Percentiles rank a stretch among this genome's conserved stretches.
Conservation (phyloP, 2,113 vertebrate species). For the Eptesicus fuscus region DNA sequence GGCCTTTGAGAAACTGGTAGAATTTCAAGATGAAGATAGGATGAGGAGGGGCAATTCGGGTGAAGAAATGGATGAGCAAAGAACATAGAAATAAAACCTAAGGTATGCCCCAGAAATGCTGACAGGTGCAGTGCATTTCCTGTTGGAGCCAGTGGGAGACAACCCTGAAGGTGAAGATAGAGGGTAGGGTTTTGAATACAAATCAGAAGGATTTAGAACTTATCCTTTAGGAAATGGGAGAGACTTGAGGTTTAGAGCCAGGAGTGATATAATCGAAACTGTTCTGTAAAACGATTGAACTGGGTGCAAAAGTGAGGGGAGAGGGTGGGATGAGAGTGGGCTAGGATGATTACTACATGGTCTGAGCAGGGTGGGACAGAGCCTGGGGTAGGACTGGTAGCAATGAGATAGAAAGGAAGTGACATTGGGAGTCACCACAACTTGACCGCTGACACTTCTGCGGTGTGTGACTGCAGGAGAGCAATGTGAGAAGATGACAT, state of each 20-base stretch:
- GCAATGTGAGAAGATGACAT: background rate
- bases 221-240: background rate
- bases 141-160: too few species aligned
- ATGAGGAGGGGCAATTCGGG: background rate
- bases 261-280: background rate
- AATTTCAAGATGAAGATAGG: background rate
- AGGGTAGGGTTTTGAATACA: background rate
- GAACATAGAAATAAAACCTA: background rate
- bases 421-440: background rate
- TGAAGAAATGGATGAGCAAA: background rate
- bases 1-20: background rate
- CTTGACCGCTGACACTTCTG: background rate
- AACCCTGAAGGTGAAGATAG: background rate
- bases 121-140: background rate
- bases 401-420: background rate
- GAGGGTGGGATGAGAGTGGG: background rate
- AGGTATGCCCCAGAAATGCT: background rate
- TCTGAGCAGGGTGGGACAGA: background rate
- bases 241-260: background rate
- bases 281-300: background rate
- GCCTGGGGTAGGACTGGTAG: background rate
- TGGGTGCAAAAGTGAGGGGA: background rate
- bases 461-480: background rate
- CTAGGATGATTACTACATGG: background rate
- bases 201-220: background rate